These are phyloP conservation scores for Heliconius ethilla DNA, from an alignment of 2,888 invertebrate genomes.

Conservation along the genomic window DNA sequence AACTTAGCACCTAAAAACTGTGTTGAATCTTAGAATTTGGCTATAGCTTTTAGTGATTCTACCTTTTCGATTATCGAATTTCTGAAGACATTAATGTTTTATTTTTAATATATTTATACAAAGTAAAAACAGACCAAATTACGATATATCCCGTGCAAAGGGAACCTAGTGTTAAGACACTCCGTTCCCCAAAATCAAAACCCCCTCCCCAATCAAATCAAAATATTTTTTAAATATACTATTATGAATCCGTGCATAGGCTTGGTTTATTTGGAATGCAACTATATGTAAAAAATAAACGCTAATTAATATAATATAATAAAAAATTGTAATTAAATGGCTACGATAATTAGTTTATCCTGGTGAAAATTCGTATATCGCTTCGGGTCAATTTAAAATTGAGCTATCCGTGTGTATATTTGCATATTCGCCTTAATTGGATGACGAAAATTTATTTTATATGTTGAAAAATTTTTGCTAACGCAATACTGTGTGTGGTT, in stretches of 20 bases:
- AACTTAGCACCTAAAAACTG: no score
- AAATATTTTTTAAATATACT: neutral
- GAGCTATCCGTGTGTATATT: slow-evolving; percentile 34
- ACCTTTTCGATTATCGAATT: neutral
- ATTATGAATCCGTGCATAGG: neutral
- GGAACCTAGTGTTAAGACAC: no score
- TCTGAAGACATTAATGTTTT: neutral
- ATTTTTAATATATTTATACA: neutral
- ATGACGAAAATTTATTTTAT: slow-evolving; percentile 34
- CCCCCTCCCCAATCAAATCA: no score
- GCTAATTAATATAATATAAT: slow-evolving; percentile 11
- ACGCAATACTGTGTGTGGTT: neutral
- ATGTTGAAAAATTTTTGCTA: slow-evolving; percentile 17
- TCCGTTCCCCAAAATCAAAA: no score
- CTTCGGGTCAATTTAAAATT: slow-evolving; percentile 40
- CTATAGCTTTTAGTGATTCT: neutral
- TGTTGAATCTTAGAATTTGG: slow-evolving; percentile 12
- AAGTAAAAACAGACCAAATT: neutral
- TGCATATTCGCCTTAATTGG: slow-evolving; percentile 40
- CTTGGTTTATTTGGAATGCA: neutral
- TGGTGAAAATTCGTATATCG: slow-evolving; percentile 36
- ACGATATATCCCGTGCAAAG: no score
- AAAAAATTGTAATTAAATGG: slow-evolving; percentile 24
- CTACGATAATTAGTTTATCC: slow-evolving; percentile 33
- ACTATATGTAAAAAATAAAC: neutral